Percentiles rank a stretch among this genome's conserved stretches.
Evolutionary conservation across 2,113 vertebrate species (phyloP).

Genomic region (Pipra filicauda): DNA sequence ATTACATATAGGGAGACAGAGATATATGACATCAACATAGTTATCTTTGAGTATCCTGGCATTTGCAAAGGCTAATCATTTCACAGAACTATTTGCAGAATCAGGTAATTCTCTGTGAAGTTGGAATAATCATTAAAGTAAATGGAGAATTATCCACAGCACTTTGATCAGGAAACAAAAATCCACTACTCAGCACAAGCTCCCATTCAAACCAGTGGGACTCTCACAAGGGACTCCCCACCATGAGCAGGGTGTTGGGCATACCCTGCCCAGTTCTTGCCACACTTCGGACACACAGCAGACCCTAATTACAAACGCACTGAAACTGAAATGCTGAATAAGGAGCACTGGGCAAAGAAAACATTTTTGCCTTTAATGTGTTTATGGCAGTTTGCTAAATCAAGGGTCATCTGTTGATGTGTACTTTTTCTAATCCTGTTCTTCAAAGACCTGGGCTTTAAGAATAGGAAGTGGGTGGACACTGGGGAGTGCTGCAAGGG

Average conservation of each 20-base stretch:
- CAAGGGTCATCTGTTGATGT: not conserved
- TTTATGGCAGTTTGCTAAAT: not conserved
- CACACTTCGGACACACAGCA: not conserved
- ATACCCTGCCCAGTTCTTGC: not conserved
- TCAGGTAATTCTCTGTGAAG: not conserved
- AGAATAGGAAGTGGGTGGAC: not conserved
- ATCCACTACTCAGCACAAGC: not conserved
- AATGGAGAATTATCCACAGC: not conserved
- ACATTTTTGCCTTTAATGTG: not conserved
- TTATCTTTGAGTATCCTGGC: not conserved
- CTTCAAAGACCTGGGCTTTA: not conserved
- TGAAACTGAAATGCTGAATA: not conserved
- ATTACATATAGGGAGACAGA: not conserved
- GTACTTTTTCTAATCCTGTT: not conserved
- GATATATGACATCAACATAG: not conserved
- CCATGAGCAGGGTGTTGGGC: not conserved
- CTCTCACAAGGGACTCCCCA: not conserved
- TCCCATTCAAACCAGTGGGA: not conserved
- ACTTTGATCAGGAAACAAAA: not conserved
- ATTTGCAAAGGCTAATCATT: not conserved
- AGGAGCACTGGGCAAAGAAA: not conserved
- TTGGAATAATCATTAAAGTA: not conserved
- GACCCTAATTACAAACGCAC: not conserved
- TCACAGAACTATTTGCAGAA: constrained; percentile 3
- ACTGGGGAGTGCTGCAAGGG: not conserved